Base-by-base conservation (phyloP, 2,797 vertebrate species). In the Syngnathus acus region DNA sequence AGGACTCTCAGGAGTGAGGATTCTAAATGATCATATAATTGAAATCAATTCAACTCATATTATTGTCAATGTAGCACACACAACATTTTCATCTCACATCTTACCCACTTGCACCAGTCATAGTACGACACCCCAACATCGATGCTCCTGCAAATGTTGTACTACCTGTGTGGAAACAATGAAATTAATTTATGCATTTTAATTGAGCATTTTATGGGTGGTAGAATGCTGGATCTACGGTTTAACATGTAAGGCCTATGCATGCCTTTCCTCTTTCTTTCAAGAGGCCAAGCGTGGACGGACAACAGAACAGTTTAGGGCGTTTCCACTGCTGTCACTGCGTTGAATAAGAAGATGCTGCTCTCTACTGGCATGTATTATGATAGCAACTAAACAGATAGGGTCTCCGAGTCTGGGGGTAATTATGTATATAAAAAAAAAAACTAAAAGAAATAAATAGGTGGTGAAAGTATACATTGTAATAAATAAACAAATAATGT, bases 1-100 rank as follows among this genome's bases (percentile, higher is more conserved):
- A 37, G 66, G 72, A 55, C 65, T 14, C 54, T 76, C 69, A 76
- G 19, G 86, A 89, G 81, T 88, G 84, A 84, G 32, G 32, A 32
- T 32, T 32, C 32, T 32, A 32, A 39, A 62, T 50, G 55, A 66
- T 68, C 78, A 71, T 66, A 73, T 75, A 68, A 74, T 69, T 75
- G 45, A 79, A 62, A 65, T 61, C 65, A 72, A 73, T 79, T 65
- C 69, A 69, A 9, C 9, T 5, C 19, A 54, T 13, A 54, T 54
- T 23, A n/a, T 53, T 23, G n/a, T n/a, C 50, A 53, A 9, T 2
- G 13, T 43, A 43, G 8, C 19, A 53, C n/a, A 53, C 8, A 2
- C 3, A 23, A 9, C 50, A 53, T 53, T 53, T 23, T 21, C 9
- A 19, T 19, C 47, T 48, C 47, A 48, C 42, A 43, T 13, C 11